Evolutionary conservation across 2,113 vertebrate species (phyloP).

Genomic region (Ciconia stormi): DNA sequence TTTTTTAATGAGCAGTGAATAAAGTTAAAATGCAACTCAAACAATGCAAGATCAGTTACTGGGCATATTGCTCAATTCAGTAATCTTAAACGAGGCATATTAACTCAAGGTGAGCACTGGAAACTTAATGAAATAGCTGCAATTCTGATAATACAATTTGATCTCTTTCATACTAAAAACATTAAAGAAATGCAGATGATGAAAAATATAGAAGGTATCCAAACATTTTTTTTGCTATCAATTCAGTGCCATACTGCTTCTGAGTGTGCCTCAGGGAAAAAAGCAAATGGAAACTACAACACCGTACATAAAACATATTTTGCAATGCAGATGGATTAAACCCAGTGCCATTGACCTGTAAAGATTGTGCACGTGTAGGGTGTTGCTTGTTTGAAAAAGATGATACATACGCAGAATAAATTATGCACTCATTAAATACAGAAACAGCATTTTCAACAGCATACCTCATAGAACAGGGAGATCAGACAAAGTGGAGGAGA

Average conservation of each 20-base stretch:
- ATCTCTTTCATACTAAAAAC: background rate
- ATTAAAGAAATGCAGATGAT: background rate
- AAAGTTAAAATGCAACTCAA: background rate
- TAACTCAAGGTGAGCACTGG: background rate
- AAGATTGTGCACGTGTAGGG: background rate
- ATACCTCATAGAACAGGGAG: background rate
- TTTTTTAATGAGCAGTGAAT: background rate
- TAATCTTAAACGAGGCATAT: background rate
- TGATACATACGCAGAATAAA: background rate
- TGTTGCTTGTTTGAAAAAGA: background rate
- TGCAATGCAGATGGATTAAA: background rate
- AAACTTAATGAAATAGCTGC: background rate
- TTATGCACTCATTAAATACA: background rate
- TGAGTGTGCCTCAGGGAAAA: background rate
- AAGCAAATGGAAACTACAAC: background rate
- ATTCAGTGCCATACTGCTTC: background rate
- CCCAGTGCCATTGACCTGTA: background rate
- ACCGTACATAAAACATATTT: background rate
- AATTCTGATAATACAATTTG: background rate
- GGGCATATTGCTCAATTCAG: background rate
- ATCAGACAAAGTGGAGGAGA: background rate
- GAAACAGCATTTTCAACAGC: background rate
- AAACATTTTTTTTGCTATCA: background rate
- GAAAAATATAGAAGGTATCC: background rate
- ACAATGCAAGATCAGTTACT: background rate